phyloP scores from a whole-genome alignment of 2,888 invertebrate species.

The Amphipyra berbera region DNA sequence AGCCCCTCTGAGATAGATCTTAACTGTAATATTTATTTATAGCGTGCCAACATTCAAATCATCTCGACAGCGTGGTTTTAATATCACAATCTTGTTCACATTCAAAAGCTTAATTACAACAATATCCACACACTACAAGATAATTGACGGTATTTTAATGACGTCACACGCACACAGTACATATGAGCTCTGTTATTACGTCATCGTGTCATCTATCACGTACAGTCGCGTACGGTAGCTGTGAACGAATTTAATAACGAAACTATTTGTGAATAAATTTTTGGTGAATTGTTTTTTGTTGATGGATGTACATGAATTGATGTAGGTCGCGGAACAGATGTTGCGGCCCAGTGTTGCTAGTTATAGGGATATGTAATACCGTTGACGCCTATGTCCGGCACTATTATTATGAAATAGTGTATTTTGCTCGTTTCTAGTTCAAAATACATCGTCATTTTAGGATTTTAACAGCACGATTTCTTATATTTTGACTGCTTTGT shows the following conservation, averaged over 20 bases:
- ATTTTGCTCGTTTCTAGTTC: too few species aligned
- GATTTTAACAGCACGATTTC: too few species aligned
- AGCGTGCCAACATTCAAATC: too few species aligned
- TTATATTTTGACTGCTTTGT: too few species aligned
- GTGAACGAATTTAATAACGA: slow-evolving; percentile 45
- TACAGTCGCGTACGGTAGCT: slow-evolving; percentile 25
- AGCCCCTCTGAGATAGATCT: too few species aligned
- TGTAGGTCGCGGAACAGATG: not conserved
- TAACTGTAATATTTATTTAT: too few species aligned
- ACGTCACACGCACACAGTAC: slow-evolving; percentile 41
- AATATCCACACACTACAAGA: slow-evolving; percentile 28
- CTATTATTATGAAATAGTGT: too few species aligned
- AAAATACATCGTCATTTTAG: too few species aligned
- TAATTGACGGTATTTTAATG: slow-evolving; percentile 53
- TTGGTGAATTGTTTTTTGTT: slow-evolving; percentile 34
- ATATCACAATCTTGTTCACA: not conserved
- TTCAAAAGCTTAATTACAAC: slow-evolving; percentile 20
- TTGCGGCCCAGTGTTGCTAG: not conserved
- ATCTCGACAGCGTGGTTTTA: too few species aligned
- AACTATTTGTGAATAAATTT: slow-evolving; percentile 41
- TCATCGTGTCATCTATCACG: slow-evolving; percentile 49
- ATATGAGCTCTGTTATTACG: slow-evolving; percentile 45
- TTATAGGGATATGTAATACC: too few species aligned
- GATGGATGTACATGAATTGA: slow-evolving; percentile 8
- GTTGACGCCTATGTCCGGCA: too few species aligned